Evolutionary conservation across 2,888 invertebrate genomes (phyloP).

Genomic region (Geotrupes spiniger): DNA sequence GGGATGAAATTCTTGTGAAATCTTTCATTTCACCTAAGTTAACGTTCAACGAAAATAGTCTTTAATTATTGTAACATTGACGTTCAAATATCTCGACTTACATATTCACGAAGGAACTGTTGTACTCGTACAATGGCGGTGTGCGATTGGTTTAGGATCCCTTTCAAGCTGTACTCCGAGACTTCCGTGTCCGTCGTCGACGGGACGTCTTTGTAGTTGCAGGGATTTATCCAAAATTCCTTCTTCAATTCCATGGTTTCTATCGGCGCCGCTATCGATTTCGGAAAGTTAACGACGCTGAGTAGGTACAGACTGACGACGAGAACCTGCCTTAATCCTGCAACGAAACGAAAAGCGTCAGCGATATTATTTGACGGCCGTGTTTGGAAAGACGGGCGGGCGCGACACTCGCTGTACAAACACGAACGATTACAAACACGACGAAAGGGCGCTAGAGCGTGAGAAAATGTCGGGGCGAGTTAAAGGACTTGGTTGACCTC

Average conservation of each 20-base stretch:
- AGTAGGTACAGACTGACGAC: slow-evolving; percentile 48
- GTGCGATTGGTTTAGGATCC: slow-evolving; percentile 50
- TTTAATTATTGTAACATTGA: no score
- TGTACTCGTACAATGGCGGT: slow-evolving; percentile 50
- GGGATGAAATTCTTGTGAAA: no score
- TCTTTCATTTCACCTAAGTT: no score
- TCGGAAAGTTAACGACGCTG: slow-evolving; percentile 43
- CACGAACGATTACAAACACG: slow-evolving; percentile 40
- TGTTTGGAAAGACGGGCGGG: slow-evolving; percentile 40
- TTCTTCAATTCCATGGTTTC: slow-evolving; percentile 7
- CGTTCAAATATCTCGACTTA: no score
- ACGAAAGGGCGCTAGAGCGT: slow-evolving; percentile 46
- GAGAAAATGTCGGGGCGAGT: slow-evolving; percentile 40
- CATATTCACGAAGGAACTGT: slow-evolving; percentile 50
- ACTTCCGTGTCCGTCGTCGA: background rate
- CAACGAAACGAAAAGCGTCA: slow-evolving; percentile 2
- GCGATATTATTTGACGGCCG: slow-evolving; percentile 32
- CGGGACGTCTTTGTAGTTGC: slow-evolving; percentile 37
- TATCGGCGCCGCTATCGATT: slow-evolving; percentile 44
- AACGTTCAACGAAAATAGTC: no score
- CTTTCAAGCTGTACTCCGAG: slow-evolving; percentile 34
- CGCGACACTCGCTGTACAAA: slow-evolving; percentile 41
- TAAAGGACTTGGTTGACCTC: slow-evolving; percentile 30
- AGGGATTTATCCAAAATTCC: slow-evolving; percentile 53
- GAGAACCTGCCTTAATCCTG: slow-evolving; percentile 51